Conservation (phyloP, 2,888 invertebrate species). For the Reticulitermes lucifugus region DNA sequence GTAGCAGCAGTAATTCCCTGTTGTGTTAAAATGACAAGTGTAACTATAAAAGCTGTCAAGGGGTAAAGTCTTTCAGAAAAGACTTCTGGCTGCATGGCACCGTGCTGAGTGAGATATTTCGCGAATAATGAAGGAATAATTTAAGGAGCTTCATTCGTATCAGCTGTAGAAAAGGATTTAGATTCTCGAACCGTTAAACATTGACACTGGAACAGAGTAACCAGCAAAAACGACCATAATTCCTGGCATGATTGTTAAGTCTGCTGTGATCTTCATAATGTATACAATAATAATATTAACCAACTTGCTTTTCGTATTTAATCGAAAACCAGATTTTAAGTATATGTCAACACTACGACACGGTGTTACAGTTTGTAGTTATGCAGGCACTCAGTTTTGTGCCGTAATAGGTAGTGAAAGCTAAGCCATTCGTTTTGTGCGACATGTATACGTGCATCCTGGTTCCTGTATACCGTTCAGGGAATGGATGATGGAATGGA, state of each 20-base stretch:
- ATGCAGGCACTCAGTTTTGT: too few relatives aligned
- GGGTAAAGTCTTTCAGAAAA: constrained; percentile 5
- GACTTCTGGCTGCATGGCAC: neutral
- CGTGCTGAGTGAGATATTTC: neutral
- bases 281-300: too few relatives aligned
- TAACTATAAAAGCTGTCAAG: neutral
- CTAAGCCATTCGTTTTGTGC: too few relatives aligned
- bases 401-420: too few relatives aligned
- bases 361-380: too few relatives aligned
- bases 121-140: neutral
- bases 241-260: neutral
- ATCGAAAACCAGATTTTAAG: too few relatives aligned
- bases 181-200: neutral
- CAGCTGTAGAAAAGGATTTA: neutral
- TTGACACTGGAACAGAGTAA: neutral
- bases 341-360: too few relatives aligned
- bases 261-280: too few relatives aligned
- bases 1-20: neutral
- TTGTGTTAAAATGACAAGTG: neutral
- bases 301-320: too few relatives aligned
- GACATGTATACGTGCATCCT: too few relatives aligned
- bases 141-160: neutral
- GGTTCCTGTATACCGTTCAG: too few relatives aligned
- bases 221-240: neutral
- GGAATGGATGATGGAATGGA: too few relatives aligned